Evolutionary conservation across 2,888 invertebrate genomes (phyloP).

Genomic region (Metacarcinus magister): DNA sequence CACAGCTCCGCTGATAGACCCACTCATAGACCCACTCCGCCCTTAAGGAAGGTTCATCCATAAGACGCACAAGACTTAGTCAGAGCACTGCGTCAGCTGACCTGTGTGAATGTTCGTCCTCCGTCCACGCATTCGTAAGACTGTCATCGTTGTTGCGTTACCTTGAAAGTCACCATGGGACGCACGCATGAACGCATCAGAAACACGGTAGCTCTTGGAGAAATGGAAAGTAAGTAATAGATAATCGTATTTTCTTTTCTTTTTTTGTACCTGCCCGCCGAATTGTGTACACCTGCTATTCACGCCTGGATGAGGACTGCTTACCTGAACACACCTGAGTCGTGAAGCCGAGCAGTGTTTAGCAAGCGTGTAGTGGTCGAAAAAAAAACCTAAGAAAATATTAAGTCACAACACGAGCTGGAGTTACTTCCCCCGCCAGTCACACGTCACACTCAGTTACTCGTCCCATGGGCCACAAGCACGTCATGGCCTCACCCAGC

Average conservation of each 20-base stretch:
- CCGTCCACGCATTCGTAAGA: neutral
- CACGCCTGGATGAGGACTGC: neutral
- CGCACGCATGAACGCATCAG: neutral
- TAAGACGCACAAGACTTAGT: neutral
- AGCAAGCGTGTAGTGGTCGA: neutral
- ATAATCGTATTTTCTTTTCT: neutral
- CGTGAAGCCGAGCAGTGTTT: neutral
- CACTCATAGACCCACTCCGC: neutral
- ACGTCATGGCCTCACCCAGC: neutral
- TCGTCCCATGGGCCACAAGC: neutral
- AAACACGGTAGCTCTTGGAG: neutral
- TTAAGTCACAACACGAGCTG: neutral
- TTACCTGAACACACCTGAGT: neutral
- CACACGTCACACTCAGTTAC: neutral
- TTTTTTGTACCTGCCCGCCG: neutral
- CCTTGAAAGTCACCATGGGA: neutral
- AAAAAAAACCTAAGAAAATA: neutral
- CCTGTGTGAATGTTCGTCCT: neutral
- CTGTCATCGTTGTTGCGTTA: neutral
- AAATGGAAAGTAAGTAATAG: neutral
- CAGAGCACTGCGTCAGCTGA: neutral
- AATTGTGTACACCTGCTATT: neutral
- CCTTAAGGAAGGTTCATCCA: neutral
- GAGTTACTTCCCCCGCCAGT: neutral
- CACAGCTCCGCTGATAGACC: neutral